Evolutionary conservation across 2,113 vertebrate genomes (phyloP).

Genomic region (Paradisaea rubra): DNA sequence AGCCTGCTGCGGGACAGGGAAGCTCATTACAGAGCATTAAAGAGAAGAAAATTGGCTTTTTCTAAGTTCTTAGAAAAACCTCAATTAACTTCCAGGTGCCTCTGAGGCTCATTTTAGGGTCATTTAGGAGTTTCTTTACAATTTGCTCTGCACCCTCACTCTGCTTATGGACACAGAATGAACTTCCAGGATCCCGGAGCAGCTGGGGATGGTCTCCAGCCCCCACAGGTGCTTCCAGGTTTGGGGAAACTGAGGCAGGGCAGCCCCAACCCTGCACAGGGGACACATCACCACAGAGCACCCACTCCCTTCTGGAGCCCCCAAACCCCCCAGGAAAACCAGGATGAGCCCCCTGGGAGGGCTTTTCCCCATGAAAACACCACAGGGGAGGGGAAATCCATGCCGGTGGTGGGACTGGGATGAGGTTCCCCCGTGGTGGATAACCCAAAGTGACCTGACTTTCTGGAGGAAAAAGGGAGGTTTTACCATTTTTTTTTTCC

Average conservation of each 20-base stretch:
- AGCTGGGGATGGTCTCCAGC: background rate
- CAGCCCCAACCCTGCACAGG: rapidly evolving
- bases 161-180: rapidly evolving
- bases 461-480: background rate
- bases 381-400: background rate
- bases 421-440: rapidly evolving
- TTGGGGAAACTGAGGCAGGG: background rate
- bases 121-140: background rate
- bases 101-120: background rate
- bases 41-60: background rate
- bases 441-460: rapidly evolving
- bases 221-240: rapidly evolving
- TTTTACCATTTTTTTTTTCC: rapidly evolving
- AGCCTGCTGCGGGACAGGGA: background rate
- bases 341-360: rapidly evolving
- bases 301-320: background rate
- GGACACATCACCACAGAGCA: rapidly evolving
- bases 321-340: rapidly evolving
- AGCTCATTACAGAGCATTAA: background rate
- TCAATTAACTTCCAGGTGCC: background rate
- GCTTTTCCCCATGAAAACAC: background rate
- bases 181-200: rapidly evolving
- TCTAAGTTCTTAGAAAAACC: background rate
- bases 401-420: rapidly evolving
- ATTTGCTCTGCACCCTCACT: background rate